A percentile compares a stretch with the other conserved stretches of the same genome.
These are phyloP conservation scores for Labeo catla DNA, from an alignment of 2,113 vertebrate genomes.

Conservation along the genomic window DNA sequence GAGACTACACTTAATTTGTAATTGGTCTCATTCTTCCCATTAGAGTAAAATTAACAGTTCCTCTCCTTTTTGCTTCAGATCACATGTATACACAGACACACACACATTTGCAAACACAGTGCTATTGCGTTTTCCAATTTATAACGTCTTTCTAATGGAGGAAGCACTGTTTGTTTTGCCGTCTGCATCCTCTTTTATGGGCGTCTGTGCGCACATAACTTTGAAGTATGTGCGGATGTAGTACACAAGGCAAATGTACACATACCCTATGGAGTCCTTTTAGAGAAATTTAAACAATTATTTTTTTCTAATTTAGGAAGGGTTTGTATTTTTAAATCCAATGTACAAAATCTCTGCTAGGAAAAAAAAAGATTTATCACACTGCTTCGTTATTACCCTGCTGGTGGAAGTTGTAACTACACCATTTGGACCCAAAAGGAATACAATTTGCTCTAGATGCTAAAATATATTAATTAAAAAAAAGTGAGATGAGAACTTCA, in stretches of 20 bases:
- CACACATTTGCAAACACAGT: background rate
- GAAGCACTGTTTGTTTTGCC: background rate
- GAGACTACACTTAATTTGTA: conserved; percentile 32
- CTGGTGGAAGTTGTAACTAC: too few relatives aligned
- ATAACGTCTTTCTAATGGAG: background rate
- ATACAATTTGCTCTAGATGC: too few relatives aligned
- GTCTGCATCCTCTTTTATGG: background rate
- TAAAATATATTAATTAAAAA: too few relatives aligned
- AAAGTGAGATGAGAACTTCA: too few relatives aligned
- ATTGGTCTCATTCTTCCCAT: conserved; percentile 41
- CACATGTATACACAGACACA: conserved; percentile 20
- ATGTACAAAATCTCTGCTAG: background rate
- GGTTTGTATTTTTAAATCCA: background rate
- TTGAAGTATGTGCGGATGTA: background rate
- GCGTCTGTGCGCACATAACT: background rate
- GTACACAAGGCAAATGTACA: background rate
- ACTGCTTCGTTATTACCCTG: background rate
- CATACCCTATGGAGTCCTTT: background rate
- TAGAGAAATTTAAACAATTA: background rate
- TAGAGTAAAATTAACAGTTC: conserved; percentile 25
- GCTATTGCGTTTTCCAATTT: background rate
- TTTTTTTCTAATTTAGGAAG: background rate
- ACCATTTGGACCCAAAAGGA: background rate
- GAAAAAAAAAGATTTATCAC: too few relatives aligned
- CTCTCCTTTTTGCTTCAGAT: background rate